Evolutionary conservation across 2,113 vertebrate species (phyloP).

Genomic region (Procavia capensis): DNA sequence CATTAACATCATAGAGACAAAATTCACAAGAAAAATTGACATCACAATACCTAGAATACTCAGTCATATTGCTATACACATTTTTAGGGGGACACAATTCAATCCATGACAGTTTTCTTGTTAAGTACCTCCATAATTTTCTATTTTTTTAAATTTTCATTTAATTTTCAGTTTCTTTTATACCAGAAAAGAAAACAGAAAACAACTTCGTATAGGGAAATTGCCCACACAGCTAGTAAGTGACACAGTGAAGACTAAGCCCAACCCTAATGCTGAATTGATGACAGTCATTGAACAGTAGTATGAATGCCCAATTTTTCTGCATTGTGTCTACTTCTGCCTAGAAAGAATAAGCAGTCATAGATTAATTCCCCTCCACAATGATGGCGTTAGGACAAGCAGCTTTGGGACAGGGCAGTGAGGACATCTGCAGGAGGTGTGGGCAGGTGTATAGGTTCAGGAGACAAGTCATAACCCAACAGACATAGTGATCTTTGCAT

Average conservation of each 20-base stretch:
- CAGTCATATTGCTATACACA: too few species aligned
- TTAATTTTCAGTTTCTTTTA: too few species aligned
- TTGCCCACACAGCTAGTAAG: background rate
- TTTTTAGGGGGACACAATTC: too few species aligned
- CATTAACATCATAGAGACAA: too few species aligned
- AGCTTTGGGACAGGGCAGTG: background rate
- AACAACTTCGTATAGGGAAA: background rate
- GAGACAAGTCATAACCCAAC: too few species aligned
- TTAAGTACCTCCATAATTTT: slow-evolving; percentile 11
- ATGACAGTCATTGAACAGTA: background rate
- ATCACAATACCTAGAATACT: too few species aligned
- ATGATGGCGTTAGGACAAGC: background rate
- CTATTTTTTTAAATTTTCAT: background rate
- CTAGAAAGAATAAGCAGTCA: background rate
- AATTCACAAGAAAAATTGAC: too few species aligned
- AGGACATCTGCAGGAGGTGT: background rate
- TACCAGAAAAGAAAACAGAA: background rate
- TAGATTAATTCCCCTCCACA: background rate
- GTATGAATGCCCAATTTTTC: background rate
- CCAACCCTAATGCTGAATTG: background rate
- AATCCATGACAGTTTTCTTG: too few species aligned
- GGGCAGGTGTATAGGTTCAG: background rate
- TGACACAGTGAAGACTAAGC: background rate
- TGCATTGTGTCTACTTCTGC: background rate
- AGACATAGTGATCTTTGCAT: background rate